Conservation (phyloP, 2,797 vertebrate species). For the Acestrorhynchus altus region DNA sequence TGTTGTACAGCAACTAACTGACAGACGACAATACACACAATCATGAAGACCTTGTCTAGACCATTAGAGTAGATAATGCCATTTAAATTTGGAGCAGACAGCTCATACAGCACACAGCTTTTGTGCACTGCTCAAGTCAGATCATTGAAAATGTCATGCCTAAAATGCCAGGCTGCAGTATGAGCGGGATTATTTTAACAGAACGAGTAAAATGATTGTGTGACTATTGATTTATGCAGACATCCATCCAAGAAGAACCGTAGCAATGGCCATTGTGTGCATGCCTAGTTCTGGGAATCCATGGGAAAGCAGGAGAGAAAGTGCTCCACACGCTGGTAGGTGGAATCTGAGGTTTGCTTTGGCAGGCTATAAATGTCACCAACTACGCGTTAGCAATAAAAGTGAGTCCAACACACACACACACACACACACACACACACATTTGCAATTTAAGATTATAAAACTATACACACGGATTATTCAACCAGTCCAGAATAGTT, state of each 20-base stretch:
- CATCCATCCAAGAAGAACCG: not conserved
- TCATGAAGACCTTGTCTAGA: constrained; percentile 12
- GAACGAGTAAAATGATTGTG: not conserved
- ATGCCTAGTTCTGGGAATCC: not conserved
- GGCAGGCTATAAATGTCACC: constrained; percentile 37
- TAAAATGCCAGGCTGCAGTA: constrained; percentile 10
- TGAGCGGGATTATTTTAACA: not conserved
- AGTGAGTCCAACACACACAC: not conserved
- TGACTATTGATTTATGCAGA: not conserved
- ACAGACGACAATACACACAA: not conserved
- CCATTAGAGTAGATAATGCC: not conserved
- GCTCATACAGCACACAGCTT: not conserved
- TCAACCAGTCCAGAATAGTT: constrained; percentile 17
- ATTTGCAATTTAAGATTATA: not conserved
- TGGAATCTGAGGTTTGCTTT: constrained; percentile 40
- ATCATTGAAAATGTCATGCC: constrained; percentile 17
- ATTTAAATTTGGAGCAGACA: not conserved
- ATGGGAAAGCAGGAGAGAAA: constrained; percentile 26
- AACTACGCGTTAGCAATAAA: constrained; percentile 18
- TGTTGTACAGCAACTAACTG: not conserved
- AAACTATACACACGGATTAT: not conserved
- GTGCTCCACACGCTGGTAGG: constrained; percentile 24
- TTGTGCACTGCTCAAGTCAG: not conserved
- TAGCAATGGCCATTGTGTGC: not conserved
- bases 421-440: constrained; percentile 14